phyloP scores from a whole-genome alignment of 92 coral and sea anemone genomes.

The Blastomussa wellsi region DNA sequence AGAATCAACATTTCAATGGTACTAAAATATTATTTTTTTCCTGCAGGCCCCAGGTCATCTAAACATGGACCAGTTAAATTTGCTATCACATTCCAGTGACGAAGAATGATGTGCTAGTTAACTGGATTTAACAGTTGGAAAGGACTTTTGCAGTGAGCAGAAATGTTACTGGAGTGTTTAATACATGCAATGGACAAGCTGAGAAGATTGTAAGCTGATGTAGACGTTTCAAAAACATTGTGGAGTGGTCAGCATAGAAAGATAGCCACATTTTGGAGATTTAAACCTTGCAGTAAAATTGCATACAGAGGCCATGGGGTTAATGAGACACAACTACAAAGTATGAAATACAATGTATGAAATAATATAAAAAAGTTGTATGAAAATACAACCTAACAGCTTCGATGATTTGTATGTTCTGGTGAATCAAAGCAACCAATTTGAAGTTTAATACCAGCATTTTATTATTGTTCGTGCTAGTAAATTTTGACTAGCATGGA shows the following conservation, averaged over 20 bases:
- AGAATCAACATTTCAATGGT: background rate
- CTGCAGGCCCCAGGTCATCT: constrained; percentile 73
- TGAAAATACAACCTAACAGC: background rate
- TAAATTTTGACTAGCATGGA: background rate
- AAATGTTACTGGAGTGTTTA: background rate
- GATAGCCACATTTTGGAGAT: background rate
- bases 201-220: background rate
- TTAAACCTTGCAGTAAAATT: background rate
- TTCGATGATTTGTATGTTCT: background rate
- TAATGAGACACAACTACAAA: background rate
- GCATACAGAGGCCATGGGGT: background rate
- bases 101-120: constrained; percentile 63
- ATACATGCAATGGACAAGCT: background rate
- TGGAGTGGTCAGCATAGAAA: background rate
- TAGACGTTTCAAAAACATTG: background rate
- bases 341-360: no score
- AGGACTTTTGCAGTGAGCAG: background rate
- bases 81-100: constrained; percentile 89
- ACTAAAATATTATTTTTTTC: background rate
- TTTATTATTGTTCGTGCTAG: no score
- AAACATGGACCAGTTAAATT: constrained; percentile 86
- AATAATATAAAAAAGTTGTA: no score
- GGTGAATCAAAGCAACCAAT: background rate
- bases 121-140: background rate
- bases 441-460: background rate